phyloP scores from a whole-genome alignment of 1,140 invertebrate species.

The Drosophila nannoptera region DNA sequence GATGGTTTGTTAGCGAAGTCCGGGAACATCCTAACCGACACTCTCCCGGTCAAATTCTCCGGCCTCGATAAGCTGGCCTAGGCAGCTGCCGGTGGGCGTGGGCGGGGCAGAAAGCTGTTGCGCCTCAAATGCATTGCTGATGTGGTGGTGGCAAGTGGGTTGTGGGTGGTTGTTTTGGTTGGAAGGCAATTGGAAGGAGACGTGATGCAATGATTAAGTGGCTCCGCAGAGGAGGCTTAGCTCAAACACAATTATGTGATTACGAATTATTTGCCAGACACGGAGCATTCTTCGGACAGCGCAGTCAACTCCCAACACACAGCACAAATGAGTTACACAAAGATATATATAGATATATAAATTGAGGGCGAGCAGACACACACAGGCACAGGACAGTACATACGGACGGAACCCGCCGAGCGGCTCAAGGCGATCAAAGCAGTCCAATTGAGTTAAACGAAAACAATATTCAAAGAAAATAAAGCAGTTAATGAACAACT shows the following conservation, averaged over 20 bases:
- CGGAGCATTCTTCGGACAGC: background rate
- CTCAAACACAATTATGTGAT: slow-evolving; percentile 13
- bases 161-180: slow-evolving; percentile 11
- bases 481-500: slow-evolving; percentile 24
- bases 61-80: slow-evolving; percentile 37
- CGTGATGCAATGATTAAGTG: slow-evolving; percentile 22
- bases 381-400: no score
- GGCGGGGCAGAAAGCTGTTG: slow-evolving; percentile 42
- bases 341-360: no score
- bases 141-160: background rate
- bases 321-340: no score
- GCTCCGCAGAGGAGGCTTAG: slow-evolving; percentile 6
- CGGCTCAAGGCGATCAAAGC: slow-evolving; percentile 26
- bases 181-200: slow-evolving; percentile 16
- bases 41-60: slow-evolving; percentile 8
- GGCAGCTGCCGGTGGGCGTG: slow-evolving; percentile 44
- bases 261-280: background rate
- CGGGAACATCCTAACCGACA: slow-evolving; percentile 28
- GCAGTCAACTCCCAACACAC: no score
- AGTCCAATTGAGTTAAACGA: slow-evolving; percentile 1
- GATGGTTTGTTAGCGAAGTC: background rate
- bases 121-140: slow-evolving; percentile 60
- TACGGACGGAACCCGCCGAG: slow-evolving; percentile 11
- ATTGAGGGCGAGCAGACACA: no score
- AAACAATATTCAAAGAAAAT: slow-evolving; percentile 3